These are phyloP conservation scores for Lepidostoma basale DNA, from an alignment of 1,140 invertebrate species.

Conservation along the genomic window DNA sequence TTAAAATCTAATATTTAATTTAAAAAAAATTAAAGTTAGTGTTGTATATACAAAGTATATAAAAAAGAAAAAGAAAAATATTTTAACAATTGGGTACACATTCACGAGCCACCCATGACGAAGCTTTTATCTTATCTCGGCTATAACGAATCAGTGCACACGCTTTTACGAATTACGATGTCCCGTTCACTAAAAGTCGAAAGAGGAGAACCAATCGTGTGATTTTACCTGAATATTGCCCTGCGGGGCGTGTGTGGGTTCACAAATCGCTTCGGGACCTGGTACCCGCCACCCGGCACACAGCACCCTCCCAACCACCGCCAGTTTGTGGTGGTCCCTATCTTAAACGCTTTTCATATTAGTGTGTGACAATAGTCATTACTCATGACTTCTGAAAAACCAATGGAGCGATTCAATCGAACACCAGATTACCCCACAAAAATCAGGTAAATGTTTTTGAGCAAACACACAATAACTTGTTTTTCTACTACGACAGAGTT, in stretches of 20 bases:
- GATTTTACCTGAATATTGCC: conserved; percentile 36
- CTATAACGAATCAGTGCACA: conserved; percentile 46
- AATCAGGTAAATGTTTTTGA: neutral
- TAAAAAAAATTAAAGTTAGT: too few species aligned
- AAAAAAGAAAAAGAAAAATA: too few species aligned
- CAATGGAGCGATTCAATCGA: conserved; percentile 39
- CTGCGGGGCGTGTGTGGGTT: conserved; percentile 6
- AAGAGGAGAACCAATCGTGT: conserved; percentile 39
- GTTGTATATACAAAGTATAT: too few species aligned
- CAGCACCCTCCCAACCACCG: neutral
- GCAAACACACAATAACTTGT: too few species aligned
- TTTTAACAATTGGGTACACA: too few species aligned
- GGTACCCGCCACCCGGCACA: neutral
- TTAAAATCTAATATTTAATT: too few species aligned
- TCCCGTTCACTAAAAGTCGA: conserved; percentile 37
- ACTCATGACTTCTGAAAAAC: conserved; percentile 37
- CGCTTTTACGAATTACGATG: conserved; percentile 46
- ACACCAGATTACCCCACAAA: conserved; percentile 34
- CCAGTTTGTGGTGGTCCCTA: conserved; percentile 1
- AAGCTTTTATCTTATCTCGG: conserved; percentile 44
- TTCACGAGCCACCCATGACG: too few species aligned
- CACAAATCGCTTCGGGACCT: conserved; percentile 11
- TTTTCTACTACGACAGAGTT: too few species aligned
- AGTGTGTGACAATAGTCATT: conserved; percentile 37
- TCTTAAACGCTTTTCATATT: conserved; percentile 45